A percentile compares a stretch with the other conserved stretches of the same genome.
Evolutionary conservation across 1,140 invertebrate genomes (phyloP).

Genomic region (Diachasma alloeum): DNA sequence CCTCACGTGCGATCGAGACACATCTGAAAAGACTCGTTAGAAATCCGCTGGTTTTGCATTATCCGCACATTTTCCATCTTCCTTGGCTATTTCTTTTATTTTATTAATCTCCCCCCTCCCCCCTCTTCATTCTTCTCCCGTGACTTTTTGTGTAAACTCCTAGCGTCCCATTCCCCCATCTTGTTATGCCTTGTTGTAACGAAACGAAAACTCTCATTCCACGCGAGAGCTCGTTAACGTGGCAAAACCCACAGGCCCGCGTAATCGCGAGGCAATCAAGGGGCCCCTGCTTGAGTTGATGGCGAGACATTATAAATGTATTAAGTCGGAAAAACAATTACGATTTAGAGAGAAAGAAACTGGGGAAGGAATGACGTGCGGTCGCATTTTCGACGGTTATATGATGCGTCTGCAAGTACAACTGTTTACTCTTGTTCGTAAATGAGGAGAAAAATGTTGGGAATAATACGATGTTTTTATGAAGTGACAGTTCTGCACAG

Average conservation of each 20-base stretch:
- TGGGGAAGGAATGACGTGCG: slow-evolving; percentile 10
- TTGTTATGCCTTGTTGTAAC: slow-evolving; percentile 22
- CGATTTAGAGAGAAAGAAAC: slow-evolving; percentile 26
- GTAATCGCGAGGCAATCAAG: slow-evolving; percentile 34
- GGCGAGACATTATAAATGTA: slow-evolving; percentile 34
- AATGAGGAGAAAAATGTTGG: not conserved
- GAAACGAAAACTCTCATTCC: slow-evolving; percentile 26
- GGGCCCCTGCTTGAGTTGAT: slow-evolving; percentile 24
- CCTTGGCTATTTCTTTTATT: not conserved
- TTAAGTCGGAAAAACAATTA: slow-evolving; percentile 32
- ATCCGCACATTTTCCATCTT: not conserved
- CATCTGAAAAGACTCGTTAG: not conserved
- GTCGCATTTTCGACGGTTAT: not conserved
- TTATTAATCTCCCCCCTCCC: not conserved
- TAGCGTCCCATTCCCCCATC: not conserved
- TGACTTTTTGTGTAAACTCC: not conserved
- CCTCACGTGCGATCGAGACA: not conserved
- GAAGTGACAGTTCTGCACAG: too few species aligned
- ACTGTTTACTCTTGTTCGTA: not conserved
- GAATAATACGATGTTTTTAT: not conserved
- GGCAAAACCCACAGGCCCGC: slow-evolving; percentile 31
- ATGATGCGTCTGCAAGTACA: not conserved
- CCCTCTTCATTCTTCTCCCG: not conserved
- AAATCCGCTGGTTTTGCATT: not conserved
- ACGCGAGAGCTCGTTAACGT: slow-evolving; percentile 30